Percentiles rank a stretch among this genome's conserved stretches.
Evolutionary conservation across 2,113 vertebrate species (phyloP).

Genomic region (Tor tambroides): DNA sequence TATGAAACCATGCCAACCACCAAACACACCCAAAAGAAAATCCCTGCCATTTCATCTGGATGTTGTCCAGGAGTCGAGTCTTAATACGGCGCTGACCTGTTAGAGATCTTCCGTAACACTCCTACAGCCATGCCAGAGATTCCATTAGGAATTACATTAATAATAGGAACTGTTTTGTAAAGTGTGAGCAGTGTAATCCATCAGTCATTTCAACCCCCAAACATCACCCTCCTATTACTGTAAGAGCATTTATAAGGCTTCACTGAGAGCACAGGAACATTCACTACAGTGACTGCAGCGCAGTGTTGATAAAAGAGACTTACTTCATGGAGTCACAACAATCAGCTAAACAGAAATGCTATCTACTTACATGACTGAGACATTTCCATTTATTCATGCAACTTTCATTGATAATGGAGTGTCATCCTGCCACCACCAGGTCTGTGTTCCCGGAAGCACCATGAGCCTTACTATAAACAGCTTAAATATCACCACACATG

Average conservation of each 20-base stretch:
- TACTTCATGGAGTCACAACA: background rate
- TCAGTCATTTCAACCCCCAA: conserved; percentile 30
- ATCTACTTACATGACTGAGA: background rate
- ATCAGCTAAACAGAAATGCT: background rate
- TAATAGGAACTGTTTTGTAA: conserved; percentile 6
- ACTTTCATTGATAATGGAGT: background rate
- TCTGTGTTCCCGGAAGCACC: conserved; percentile 8
- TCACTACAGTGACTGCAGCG: background rate
- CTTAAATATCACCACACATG: background rate
- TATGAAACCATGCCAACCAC: background rate
- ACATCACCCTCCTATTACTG: background rate
- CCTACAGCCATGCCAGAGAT: conserved; percentile 29
- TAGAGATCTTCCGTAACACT: conserved; percentile 53
- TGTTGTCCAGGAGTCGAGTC: conserved; percentile 12
- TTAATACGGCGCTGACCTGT: conserved; percentile 43
- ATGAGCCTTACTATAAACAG: background rate
- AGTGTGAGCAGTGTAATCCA: conserved; percentile 14
- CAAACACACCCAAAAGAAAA: background rate
- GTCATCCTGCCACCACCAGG: background rate
- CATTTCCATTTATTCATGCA: background rate
- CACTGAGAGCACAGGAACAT: background rate
- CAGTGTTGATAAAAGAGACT: background rate
- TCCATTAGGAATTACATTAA: conserved; percentile 36
- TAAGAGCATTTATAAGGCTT: conserved; percentile 11
- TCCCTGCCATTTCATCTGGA: background rate